These are phyloP conservation scores for Probaryconus sp. DNA, from an alignment of 1,140 invertebrate genomes.

Conservation along the genomic window DNA sequence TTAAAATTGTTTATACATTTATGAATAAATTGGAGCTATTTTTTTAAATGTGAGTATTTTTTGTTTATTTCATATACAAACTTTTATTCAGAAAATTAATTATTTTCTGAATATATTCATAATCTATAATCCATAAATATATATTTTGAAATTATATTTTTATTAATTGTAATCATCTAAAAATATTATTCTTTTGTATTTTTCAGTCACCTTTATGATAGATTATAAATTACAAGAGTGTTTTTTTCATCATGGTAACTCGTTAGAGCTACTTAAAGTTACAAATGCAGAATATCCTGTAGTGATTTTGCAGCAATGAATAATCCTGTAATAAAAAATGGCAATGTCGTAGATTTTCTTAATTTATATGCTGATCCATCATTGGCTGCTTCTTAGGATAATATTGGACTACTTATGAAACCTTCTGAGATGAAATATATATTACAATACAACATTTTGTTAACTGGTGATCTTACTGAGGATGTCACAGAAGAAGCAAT, in stretches of 20 bases:
- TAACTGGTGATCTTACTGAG: constrained; percentile 96
- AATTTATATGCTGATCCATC: constrained; percentile 84
- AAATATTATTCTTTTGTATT: neutral
- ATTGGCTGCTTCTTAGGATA: constrained; percentile 94
- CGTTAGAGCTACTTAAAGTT: neutral
- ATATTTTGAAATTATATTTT: too few species aligned
- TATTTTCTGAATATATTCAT: too few species aligned
- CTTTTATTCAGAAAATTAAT: too few species aligned
- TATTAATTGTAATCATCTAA: constrained; percentile 1
- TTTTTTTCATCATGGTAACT: constrained; percentile 5
- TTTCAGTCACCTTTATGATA: constrained; percentile 30
- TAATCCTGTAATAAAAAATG: constrained; percentile 54
- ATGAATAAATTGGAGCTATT: constrained; percentile 1
- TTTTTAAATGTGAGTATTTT: constrained; percentile 4
- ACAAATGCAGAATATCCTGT: neutral
- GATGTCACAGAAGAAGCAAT: constrained; percentile 91
- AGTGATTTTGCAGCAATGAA: constrained; percentile 11
- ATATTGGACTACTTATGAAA: constrained; percentile 94
- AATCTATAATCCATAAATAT: too few species aligned
- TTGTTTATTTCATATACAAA: constrained; percentile 14
- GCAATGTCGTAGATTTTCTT: constrained; percentile 82
- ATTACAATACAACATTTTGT: constrained; percentile 83
- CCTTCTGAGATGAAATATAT: constrained; percentile 82
- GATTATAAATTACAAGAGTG: constrained; percentile 21
- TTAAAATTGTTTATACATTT: constrained; percentile 9